phyloP scores from a whole-genome alignment of 2,888 invertebrate species.

The Polyommatus icarus region DNA sequence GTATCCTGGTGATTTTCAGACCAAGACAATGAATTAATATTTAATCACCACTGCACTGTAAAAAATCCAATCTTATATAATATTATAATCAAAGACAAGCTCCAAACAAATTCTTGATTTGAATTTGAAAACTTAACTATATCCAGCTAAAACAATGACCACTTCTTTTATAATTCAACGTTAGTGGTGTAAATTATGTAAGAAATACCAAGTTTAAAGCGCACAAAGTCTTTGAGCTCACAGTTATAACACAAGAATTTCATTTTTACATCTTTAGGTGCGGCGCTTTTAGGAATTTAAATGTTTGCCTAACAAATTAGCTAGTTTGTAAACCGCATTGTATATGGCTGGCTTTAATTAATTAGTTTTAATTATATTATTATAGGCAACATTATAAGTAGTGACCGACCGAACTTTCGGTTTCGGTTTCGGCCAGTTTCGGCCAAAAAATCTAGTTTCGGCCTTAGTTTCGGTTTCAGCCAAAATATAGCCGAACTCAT shows the following conservation, averaged over 20 bases:
- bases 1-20: too few relatives aligned
- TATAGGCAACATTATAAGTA: too few relatives aligned
- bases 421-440: too few relatives aligned
- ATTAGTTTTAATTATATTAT: too few relatives aligned
- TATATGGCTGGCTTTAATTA: too few relatives aligned
- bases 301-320: neutral
- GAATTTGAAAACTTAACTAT: neutral
- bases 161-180: neutral
- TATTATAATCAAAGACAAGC: neutral
- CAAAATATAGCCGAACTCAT: too few relatives aligned
- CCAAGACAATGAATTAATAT: too few relatives aligned
- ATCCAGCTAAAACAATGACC: neutral
- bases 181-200: neutral
- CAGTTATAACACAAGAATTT: neutral
- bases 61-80: neutral
- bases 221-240: neutral
- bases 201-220: neutral
- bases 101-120: neutral
- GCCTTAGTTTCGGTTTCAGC: too few relatives aligned
- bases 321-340: neutral
- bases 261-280: neutral
- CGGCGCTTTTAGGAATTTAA: neutral
- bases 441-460: too few relatives aligned
- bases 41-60: neutral
- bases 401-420: too few relatives aligned